Conservation (phyloP, 2,113 vertebrate species). For the Chionomys nivalis region DNA sequence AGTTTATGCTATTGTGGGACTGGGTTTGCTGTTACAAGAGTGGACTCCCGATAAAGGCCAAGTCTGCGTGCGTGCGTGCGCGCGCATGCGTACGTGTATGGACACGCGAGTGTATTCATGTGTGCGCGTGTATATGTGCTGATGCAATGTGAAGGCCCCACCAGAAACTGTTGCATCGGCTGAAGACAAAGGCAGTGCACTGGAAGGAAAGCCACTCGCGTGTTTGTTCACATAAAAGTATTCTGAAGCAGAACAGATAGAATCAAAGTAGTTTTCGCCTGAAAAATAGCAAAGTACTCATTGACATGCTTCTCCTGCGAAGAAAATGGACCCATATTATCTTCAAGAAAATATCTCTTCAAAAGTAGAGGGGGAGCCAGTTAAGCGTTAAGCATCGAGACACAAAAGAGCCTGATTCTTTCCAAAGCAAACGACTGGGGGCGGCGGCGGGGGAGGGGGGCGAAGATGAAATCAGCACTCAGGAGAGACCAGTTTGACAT, state of each 20-base stretch:
- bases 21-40: not conserved
- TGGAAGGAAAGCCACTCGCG: not conserved
- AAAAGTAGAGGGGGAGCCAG: not conserved
- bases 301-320: not conserved
- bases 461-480: not conserved
- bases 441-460: accelerated
- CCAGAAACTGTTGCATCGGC: not conserved
- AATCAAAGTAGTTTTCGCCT: not conserved
- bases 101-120: not conserved
- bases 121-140: not conserved
- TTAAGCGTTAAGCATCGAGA: not conserved
- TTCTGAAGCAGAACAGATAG: not conserved
- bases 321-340: not conserved
- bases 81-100: not conserved
- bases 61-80: not conserved
- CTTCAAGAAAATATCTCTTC: constrained; percentile 17
- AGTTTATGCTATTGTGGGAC: not conserved
- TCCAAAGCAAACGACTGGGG: not conserved
- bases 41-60: not conserved
- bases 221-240: constrained; percentile 36
- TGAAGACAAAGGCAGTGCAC: not conserved
- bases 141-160: not conserved
- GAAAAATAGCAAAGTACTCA: not conserved
- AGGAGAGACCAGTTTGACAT: not conserved
- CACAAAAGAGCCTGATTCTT: not conserved